Percentiles rank a stretch among this genome's conserved stretches.
phyloP scores from a whole-genome alignment of 2,113 vertebrate genomes.

The Falco punctatus region DNA sequence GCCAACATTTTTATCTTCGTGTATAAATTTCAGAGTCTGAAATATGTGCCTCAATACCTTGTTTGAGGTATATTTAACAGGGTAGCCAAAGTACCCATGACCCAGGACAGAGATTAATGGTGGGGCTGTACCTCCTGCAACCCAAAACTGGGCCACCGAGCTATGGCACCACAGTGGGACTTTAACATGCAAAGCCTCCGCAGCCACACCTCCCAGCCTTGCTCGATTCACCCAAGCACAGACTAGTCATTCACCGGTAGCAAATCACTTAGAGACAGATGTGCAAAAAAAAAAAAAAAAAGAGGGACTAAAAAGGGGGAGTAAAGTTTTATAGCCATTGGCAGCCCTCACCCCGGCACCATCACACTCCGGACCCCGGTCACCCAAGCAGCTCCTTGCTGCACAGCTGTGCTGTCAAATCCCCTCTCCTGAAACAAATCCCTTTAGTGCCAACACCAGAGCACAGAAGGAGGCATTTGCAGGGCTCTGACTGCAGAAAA shows the following conservation, averaged over 20 bases:
- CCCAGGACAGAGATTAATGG: not conserved
- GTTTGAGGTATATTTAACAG: not conserved
- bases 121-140: not conserved
- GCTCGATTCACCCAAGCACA: not conserved
- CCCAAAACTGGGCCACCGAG: not conserved
- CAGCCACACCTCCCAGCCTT: not conserved
- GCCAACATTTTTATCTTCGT: not conserved
- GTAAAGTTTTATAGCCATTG: not conserved
- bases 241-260: not conserved
- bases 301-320: not conserved
- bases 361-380: not conserved
- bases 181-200: not conserved
- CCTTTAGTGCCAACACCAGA: not conserved
- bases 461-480: rapidly evolving
- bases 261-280: not conserved
- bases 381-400: not conserved
- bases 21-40: not conserved
- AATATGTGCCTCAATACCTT: not conserved
- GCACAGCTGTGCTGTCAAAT: not conserved
- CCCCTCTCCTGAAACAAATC: conserved; percentile 34
- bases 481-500: not conserved
- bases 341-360: not conserved
- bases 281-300: not conserved
- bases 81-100: not conserved
- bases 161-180: not conserved